phyloP scores from a whole-genome alignment of 2,113 vertebrate species.

The Calypte anna region DNA sequence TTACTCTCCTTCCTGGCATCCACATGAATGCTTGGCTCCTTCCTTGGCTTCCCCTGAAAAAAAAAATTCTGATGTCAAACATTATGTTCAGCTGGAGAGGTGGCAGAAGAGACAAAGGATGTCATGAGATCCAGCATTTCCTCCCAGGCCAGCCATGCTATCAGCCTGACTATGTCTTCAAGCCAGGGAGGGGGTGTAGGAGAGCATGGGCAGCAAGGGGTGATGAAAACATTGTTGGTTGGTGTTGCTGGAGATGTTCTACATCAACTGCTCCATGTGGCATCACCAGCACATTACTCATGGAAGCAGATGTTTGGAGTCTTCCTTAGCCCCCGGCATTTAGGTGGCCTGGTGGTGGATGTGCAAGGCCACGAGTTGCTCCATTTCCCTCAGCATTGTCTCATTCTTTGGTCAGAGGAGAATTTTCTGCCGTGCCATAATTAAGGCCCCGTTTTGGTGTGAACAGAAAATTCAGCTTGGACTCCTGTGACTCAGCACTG shows the following conservation, averaged over 20 bases:
- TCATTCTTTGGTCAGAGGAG: neutral
- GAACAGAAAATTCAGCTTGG: slow-evolving; percentile 13
- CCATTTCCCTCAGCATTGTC: neutral
- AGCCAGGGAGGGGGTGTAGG: neutral
- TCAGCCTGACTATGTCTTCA: neutral
- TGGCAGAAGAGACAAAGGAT: neutral
- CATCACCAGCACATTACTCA: neutral
- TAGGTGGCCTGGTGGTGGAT: neutral
- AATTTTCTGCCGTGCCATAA: neutral
- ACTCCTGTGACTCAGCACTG: slow-evolving; percentile 64
- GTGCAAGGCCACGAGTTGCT: accelerated
- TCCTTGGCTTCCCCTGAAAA: neutral
- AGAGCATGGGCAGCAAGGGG: neutral
- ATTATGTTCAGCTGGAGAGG: neutral
- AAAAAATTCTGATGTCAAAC: neutral
- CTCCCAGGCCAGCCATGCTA: neutral
- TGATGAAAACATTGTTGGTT: neutral
- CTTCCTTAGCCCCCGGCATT: accelerated
- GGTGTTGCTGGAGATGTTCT: neutral
- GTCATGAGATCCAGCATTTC: neutral
- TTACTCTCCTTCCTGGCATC: neutral
- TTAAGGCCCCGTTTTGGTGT: neutral
- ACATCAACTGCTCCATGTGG: neutral
- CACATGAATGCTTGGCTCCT: neutral
- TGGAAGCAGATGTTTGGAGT: neutral